These are phyloP conservation scores for Sebastes fasciatus DNA, from an alignment of 2,113 vertebrate species.

Conservation along the genomic window DNA sequence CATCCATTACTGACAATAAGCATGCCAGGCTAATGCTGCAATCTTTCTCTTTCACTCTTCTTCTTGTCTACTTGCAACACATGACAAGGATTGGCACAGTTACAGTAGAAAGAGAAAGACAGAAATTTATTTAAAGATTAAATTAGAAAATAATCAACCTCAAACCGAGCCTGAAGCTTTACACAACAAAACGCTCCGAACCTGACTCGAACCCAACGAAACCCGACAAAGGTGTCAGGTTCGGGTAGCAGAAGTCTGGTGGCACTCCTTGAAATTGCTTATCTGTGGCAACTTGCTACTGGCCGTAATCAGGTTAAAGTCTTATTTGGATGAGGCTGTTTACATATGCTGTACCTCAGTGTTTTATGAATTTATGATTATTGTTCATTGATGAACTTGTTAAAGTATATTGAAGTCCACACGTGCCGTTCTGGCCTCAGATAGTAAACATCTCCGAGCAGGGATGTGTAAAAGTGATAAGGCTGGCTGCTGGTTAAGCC, in stretches of 20 bases:
- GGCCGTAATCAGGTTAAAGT: slow-evolving; percentile 36
- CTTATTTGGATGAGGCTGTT: slow-evolving; percentile 12
- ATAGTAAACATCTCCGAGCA: slow-evolving; percentile 2
- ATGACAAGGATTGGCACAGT: too few relatives aligned
- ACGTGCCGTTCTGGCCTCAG: background rate
- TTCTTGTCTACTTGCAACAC: background rate
- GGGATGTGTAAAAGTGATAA: background rate
- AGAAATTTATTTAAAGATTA: background rate
- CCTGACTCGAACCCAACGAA: background rate
- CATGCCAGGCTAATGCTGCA: background rate
- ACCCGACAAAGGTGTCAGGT: background rate
- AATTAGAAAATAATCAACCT: background rate
- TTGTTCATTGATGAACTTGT: slow-evolving; percentile 25
- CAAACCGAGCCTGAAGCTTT: background rate
- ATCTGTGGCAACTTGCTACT: background rate
- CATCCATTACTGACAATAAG: background rate
- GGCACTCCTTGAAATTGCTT: background rate
- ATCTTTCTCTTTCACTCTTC: background rate
- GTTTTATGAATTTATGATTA: slow-evolving; percentile 15
- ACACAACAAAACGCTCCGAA: background rate
- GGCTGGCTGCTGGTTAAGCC: background rate
- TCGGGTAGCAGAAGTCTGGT: background rate
- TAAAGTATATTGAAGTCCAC: slow-evolving; percentile 16
- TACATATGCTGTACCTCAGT: slow-evolving; percentile 3
- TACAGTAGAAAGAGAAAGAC: background rate